Evolutionary conservation across 2,888 invertebrate genomes (phyloP).

Genomic region (Acleris holmiana): DNA sequence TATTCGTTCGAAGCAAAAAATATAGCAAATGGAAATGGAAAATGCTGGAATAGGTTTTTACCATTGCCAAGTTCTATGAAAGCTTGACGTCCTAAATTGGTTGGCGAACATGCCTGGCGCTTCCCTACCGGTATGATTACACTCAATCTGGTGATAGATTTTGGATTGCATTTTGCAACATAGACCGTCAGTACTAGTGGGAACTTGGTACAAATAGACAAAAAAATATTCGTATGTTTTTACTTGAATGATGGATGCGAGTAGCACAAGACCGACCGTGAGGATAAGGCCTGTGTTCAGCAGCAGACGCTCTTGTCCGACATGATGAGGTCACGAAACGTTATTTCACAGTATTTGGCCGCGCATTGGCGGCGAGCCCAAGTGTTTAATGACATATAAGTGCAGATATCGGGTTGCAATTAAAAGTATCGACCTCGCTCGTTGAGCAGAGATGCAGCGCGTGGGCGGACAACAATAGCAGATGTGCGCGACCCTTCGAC

Average conservation of each 20-base stretch:
- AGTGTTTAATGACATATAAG: conserved; percentile 50
- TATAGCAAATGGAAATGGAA: conserved; percentile 36
- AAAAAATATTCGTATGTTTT: too few relatives aligned
- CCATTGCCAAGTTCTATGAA: conserved; percentile 40
- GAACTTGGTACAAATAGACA: too few relatives aligned
- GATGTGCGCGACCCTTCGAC: conserved; percentile 76
- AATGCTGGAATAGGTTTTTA: conserved; percentile 35
- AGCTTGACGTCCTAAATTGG: conserved; percentile 41
- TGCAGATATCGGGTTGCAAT: conserved; percentile 80
- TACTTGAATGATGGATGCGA: too few relatives aligned
- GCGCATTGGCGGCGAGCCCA: conserved; percentile 11
- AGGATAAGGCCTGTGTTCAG: too few relatives aligned
- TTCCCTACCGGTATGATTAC: conserved; percentile 19
- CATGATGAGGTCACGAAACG: not conserved
- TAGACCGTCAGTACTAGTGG: not conserved
- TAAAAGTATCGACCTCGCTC: conserved; percentile 75
- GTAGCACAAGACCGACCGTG: too few relatives aligned
- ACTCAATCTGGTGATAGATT: not conserved
- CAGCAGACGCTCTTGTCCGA: not conserved
- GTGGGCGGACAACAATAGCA: conserved; percentile 77
- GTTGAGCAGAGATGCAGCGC: conserved; percentile 64
- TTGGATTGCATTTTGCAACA: not conserved
- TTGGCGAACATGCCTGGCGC: conserved; percentile 36
- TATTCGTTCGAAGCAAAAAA: conserved; percentile 41
- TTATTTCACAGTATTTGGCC: not conserved